Conservation (phyloP, 2,113 vertebrate species). For the Oplegnathus fasciatus region DNA sequence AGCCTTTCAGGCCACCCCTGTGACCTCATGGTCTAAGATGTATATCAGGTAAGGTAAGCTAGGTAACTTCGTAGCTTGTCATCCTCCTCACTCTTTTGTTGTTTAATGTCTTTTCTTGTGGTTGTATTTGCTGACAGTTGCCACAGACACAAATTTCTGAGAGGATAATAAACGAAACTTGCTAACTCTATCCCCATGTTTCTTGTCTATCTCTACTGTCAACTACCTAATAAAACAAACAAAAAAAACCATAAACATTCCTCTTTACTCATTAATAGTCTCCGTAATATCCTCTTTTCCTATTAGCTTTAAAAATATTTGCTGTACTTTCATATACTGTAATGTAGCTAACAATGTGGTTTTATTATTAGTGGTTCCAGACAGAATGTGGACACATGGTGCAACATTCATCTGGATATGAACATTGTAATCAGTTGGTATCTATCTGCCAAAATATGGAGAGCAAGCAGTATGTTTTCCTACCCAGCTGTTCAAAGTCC, state of each 20-base stretch:
- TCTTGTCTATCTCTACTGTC: neutral
- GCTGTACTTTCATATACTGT: neutral
- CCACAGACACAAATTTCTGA: no score
- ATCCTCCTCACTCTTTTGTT: neutral
- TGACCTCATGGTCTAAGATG: neutral
- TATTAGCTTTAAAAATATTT: neutral
- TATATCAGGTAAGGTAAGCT: neutral
- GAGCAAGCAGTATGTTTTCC: conserved; percentile 20
- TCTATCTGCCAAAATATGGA: conserved; percentile 3
- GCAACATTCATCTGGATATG: conserved; percentile 2
- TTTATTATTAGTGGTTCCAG: neutral
- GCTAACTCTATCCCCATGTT: neutral
- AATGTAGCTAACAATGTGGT: neutral
- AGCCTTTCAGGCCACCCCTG: neutral
- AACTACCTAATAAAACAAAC: neutral
- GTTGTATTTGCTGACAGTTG: no score
- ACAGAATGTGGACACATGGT: conserved; percentile 6
- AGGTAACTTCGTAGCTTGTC: neutral
- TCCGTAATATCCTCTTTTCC: neutral
- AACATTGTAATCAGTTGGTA: neutral
- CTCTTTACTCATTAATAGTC: neutral
- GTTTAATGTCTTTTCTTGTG: no score
- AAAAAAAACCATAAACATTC: neutral
- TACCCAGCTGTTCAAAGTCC: conserved; percentile 86
- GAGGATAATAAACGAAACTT: no score